phyloP scores from a whole-genome alignment of 2,797 vertebrate genomes.

The Amblyraja radiata region DNA sequence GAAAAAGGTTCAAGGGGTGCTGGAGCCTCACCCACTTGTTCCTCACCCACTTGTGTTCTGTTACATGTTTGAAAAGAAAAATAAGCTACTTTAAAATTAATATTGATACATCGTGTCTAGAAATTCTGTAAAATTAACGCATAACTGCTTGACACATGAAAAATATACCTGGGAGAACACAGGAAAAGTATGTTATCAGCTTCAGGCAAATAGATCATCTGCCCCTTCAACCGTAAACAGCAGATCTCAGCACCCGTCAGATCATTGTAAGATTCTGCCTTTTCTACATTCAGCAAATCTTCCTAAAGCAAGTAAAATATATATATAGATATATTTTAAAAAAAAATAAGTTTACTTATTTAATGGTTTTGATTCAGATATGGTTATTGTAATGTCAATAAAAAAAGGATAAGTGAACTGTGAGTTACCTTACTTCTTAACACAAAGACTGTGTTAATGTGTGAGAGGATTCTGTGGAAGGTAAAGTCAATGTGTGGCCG shows the following conservation, averaged over 20 bases:
- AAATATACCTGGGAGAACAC: conserved; percentile 86
- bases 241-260: conserved; percentile 92
- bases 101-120: neutral
- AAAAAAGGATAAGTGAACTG: neutral
- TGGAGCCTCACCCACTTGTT: neutral
- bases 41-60: neutral
- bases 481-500: conserved; percentile 97
- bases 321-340: neutral
- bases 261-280: conserved; percentile 87
- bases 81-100: neutral
- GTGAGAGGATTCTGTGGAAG: conserved; percentile 95
- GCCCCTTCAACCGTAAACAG: conserved; percentile 92
- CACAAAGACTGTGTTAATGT: conserved; percentile 98
- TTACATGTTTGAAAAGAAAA: neutral
- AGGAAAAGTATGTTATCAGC: conserved; percentile 97
- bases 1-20: neutral
- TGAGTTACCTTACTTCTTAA: conserved; percentile 86
- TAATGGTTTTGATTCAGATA: too few species aligned
- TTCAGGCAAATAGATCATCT: conserved; percentile 98
- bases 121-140: neutral
- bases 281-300: conserved; percentile 91
- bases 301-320: conserved; percentile 58
- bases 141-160: neutral
- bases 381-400: neutral
- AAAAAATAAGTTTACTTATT: too few species aligned